Base-by-base conservation (phyloP, 2,113 vertebrate genomes). In the Tamias sibiricus region DNA sequence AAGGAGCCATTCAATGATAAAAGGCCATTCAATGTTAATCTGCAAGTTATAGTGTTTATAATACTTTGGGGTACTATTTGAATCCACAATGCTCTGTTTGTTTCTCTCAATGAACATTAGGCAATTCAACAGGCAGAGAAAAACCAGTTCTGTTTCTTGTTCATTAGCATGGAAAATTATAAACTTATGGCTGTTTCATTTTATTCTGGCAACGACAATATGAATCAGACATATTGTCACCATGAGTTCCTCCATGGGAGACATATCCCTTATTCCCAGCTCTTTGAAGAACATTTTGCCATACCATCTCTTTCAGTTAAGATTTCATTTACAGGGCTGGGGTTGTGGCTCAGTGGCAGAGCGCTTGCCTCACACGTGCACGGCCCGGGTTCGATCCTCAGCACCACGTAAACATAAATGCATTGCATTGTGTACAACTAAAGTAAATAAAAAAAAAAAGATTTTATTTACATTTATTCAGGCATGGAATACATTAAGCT, bases 401-500 rank as follows among this genome's bases (percentile, higher is more conserved):
- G n/a, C n/a, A n/a, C n/a, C n/a, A n/a, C n/a, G n/a, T n/a, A n/a
- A n/a, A n/a, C n/a, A n/a, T n/a, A n/a, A n/a, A n/a, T n/a, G n/a
- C n/a, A n/a, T n/a, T n/a, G n/a, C n/a, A n/a, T n/a, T n/a, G n/a
- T n/a, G n/a, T n/a, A n/a, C n/a, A n/a, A n/a, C n/a, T n/a, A n/a
- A n/a, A n/a, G n/a, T n/a, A n/a, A n/a, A n/a, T n/a, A n/a, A n/a
- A n/a, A n/a, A n/a, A n/a, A n/a, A n/a, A 97, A 94, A 88, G 95
- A 97, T 98, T 96, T 97, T 95, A 98, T 97, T 98, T 98, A 86
- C 94, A 94, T 98, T 98, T 98, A 90, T 94, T 97, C 91, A 81
- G 87, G 96, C 96, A 96, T 97, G 82, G 97, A 98, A 96, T 95
- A 69, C 22, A 74, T 82, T 77, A 93, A 92, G 74, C 74, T 97